A percentile compares a stretch with the other conserved stretches of the same genome.
Evolutionary conservation across 2,888 invertebrate genomes (phyloP).

Genomic region (Linnaemya tessellans): DNA sequence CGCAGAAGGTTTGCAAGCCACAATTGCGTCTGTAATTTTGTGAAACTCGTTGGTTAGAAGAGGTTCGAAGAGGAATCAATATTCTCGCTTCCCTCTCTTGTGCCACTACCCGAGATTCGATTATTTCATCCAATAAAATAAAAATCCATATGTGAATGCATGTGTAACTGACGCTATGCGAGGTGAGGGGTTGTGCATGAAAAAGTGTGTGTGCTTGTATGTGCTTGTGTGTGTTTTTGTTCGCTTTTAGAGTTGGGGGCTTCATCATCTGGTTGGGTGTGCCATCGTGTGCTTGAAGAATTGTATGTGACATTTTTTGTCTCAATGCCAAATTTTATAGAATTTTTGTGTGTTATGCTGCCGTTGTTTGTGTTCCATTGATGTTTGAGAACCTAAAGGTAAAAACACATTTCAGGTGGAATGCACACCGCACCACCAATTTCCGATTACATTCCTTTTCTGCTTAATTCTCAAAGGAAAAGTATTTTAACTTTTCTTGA

Average conservation of each 20-base stretch:
- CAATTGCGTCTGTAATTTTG: too few species aligned
- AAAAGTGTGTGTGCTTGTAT: neutral
- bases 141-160: neutral
- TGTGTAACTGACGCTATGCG: neutral
- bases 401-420: neutral
- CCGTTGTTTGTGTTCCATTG: neutral
- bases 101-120: too few species aligned
- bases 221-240: neutral
- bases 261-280: constrained; percentile 11
- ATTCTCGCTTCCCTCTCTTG: too few species aligned
- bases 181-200: too few species aligned
- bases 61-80: too few species aligned
- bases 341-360: constrained; percentile 35
- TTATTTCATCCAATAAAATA: neutral
- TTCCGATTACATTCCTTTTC: constrained; percentile 16
- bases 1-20: too few species aligned
- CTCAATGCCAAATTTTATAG: constrained; percentile 64
- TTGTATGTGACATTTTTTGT: constrained; percentile 67
- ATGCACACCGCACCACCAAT: neutral
- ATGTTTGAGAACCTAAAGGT: constrained; percentile 1
- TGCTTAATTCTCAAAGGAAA: constrained; percentile 39
- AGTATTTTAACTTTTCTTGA: constrained; percentile 32
- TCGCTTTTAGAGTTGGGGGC: constrained; percentile 3
- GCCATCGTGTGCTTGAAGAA: constrained; percentile 46
- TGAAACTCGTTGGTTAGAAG: too few species aligned